A percentile compares a stretch with the other conserved stretches of the same genome.
These are phyloP conservation scores for Scolopax rusticola DNA, from an alignment of 2,797 vertebrate species.

Conservation along the genomic window DNA sequence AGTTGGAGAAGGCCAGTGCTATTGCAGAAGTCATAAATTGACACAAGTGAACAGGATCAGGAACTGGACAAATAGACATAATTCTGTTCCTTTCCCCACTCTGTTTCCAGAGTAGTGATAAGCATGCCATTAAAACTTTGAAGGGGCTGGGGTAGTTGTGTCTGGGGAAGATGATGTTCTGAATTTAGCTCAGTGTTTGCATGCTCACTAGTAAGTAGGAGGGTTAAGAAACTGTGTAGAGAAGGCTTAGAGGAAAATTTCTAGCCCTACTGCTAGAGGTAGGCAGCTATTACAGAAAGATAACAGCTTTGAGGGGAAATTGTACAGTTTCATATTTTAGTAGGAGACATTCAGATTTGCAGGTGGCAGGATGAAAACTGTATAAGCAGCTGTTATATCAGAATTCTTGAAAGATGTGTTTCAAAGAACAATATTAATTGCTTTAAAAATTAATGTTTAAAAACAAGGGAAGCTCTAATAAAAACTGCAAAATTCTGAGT, in stretches of 20 bases:
- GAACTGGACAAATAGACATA: not conserved
- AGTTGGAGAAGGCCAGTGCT: not conserved
- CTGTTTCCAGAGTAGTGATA: not conserved
- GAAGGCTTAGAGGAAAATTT: not conserved
- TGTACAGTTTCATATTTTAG: not conserved
- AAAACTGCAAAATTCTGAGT: fast-evolving
- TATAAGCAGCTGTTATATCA: not conserved
- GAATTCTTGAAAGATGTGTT: not conserved
- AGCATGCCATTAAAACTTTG: not conserved
- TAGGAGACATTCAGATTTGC: not conserved
- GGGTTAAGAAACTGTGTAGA: not conserved
- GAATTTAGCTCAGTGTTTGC: not conserved
- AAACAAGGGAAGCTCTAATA: not conserved
- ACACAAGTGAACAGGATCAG: not conserved
- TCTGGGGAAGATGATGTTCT: not conserved
- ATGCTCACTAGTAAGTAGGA: not conserved
- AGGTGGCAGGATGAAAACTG: not conserved
- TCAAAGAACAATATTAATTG: fast-evolving
- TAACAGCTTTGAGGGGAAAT: not conserved
- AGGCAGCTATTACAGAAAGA: not conserved
- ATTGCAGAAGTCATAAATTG: not conserved
- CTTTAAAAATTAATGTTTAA: not conserved
- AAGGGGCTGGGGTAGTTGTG: not conserved
- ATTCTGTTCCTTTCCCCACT: not conserved
- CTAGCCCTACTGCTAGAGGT: not conserved